phyloP scores from a whole-genome alignment of 2,888 invertebrate genomes.

The Blomia tropicalis region DNA sequence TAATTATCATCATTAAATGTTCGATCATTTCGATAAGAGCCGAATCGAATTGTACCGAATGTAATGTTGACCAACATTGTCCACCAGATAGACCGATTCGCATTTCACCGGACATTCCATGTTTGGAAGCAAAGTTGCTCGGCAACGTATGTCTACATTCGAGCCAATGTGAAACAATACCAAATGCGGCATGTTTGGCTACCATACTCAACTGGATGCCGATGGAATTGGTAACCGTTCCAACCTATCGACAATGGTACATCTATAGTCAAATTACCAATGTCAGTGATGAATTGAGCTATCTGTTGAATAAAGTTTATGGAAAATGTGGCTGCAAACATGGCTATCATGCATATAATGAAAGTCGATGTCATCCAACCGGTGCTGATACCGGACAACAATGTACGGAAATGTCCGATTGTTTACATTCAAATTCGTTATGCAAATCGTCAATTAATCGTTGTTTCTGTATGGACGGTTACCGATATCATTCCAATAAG shows the following conservation, averaged over 20 bases:
- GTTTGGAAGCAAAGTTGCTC: background rate
- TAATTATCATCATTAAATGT: too few relatives aligned
- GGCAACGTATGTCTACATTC: constrained; percentile 4
- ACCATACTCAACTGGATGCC: background rate
- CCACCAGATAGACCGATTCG: background rate
- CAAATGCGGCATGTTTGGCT: background rate
- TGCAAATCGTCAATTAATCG: background rate
- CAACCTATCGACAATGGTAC: background rate
- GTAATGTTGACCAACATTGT: background rate
- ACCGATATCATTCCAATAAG: background rate
- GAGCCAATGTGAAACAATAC: background rate
- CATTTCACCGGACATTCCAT: background rate
- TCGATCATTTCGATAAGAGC: background rate
- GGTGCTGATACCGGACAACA: background rate
- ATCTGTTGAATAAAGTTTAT: constrained; percentile 9
- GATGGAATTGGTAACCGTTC: background rate
- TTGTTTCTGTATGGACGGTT: background rate
- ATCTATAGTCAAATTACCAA: constrained; percentile 2
- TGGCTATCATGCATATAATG: background rate
- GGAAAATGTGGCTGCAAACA: background rate
- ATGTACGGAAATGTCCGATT: background rate
- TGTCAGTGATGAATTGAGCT: background rate
- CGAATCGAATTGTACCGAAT: background rate
- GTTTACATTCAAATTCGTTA: background rate
- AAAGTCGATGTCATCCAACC: background rate